These are phyloP conservation scores for Lepetodrilus schrolli DNA, from an alignment of 2,888 invertebrate species.

Conservation along the genomic window DNA sequence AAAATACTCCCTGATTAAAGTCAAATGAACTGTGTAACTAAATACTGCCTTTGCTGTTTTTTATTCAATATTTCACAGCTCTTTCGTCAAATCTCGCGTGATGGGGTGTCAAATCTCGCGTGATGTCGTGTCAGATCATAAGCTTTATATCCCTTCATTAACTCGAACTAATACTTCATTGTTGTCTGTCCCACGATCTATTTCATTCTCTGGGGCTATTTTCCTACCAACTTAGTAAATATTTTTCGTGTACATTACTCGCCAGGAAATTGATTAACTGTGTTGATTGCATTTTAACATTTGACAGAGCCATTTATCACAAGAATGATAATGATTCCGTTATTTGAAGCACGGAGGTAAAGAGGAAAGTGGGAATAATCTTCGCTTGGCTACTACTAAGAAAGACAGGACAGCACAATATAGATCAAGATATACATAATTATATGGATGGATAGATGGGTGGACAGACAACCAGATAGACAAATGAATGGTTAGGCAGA, in stretches of 20 bases:
- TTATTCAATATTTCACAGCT: slow-evolving; percentile 23
- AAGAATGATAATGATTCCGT: background rate
- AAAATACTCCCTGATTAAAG: slow-evolving; percentile 28
- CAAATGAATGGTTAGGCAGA: too few relatives aligned
- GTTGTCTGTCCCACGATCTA: background rate
- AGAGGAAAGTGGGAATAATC: background rate
- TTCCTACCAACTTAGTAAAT: slow-evolving; percentile 8
- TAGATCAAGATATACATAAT: too few relatives aligned
- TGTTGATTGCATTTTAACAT: background rate
- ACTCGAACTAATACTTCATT: slow-evolving; percentile 14
- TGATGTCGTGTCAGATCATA: slow-evolving; percentile 6
- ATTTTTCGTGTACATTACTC: background rate
- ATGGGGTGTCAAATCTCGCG: slow-evolving; percentile 22
- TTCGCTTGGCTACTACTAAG: too few relatives aligned
- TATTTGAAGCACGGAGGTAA: background rate
- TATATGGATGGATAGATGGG: too few relatives aligned
- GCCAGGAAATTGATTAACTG: slow-evolving; percentile 2
- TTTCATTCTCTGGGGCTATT: slow-evolving; percentile 8
- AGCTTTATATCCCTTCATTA: slow-evolving; percentile 20
- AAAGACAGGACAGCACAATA: too few relatives aligned
- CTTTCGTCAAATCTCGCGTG: slow-evolving; percentile 19
- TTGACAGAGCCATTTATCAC: background rate
- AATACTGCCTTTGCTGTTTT: slow-evolving; percentile 24
- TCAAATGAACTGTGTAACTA: slow-evolving; percentile 24
- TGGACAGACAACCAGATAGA: too few relatives aligned